Evolutionary conservation across 2,113 vertebrate species (phyloP), one percentile per base, ranked within the genome.

Genomic region (Cephalopterus ornatus): DNA sequence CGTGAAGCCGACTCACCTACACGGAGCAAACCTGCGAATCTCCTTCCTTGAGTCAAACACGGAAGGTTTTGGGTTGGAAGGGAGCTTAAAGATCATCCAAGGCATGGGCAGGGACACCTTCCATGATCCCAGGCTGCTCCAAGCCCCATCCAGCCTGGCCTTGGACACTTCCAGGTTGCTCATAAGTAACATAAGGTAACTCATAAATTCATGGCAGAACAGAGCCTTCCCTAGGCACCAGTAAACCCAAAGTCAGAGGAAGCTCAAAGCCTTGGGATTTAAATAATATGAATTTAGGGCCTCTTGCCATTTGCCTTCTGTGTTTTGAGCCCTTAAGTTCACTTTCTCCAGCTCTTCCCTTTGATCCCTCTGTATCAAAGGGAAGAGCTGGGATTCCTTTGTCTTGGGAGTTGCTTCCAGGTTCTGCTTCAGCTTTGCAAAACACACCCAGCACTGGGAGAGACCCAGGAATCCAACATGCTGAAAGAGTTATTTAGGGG

Each of bases 311-410:
- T 83, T 76, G 44, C 37, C 41, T 91, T 79, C 70, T 79, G 49
- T 12, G 33, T 78, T 97, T 85, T 67, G 32, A 96, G 63, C n/a
- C 47, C 92, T 95, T 82, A 62, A 65, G 37, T 90, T 76, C 58
- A 4, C 72, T 82, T 90, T 86, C 74, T 88, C 11, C 70, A 62
- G n/a, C 58, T 95, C 33, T 88, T 95, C 17, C 41, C 78, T 96
- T 91, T 89, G 74, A 93, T 88, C n/a, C 33, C 8, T 41, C 26
- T 14, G 15, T 79, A 88, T 72, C 53, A 93, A 95, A 95, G 52
- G 58, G 32, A 87, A 79, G 11, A 63, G 44, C 41, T 72, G 74
- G 84, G 61, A 87, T 94, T 91, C 66, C 66, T 23, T 2, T 22
- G 27, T 27, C 50, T 46, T 58, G 42, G 42, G 58, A 86, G 79